Percentiles rank a stretch among this genome's conserved stretches.
Evolutionary conservation across 2,113 vertebrate genomes (phyloP).

Genomic region (Apistogramma diplotaenia): DNA sequence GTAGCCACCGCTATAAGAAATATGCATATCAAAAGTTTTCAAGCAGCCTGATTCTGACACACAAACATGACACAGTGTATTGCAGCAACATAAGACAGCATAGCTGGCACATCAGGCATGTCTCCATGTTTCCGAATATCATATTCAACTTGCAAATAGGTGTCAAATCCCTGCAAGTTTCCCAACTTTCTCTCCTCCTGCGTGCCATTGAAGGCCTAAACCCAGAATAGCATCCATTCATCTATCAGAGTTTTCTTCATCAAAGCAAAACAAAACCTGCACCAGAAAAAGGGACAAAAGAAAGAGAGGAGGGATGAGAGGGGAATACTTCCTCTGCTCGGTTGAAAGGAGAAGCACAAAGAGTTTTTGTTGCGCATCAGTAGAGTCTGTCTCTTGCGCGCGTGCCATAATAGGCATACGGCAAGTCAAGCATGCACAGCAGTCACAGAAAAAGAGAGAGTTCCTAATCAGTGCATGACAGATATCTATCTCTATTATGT

Average conservation of each 20-base stretch:
- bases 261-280: constrained; percentile 43
- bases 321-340: constrained; percentile 24
- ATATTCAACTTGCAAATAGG: neutral
- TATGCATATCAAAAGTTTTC: constrained; percentile 22
- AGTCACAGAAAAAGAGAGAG: constrained; percentile 9
- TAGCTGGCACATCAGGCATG: constrained; percentile 2
- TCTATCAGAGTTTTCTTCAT: constrained; percentile 39
- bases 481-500: constrained; percentile 18
- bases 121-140: neutral
- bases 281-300: constrained; percentile 9
- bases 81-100: neutral
- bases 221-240: constrained; percentile 58
- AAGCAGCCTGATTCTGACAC: neutral
- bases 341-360: constrained; percentile 55
- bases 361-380: constrained; percentile 33
- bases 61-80: neutral
- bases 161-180: constrained; percentile 25
- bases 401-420: constrained; percentile 4
- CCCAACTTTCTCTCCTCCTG: constrained; percentile 9
- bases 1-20: neutral
- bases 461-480: constrained; percentile 14
- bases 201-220: constrained; percentile 15
- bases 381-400: constrained; percentile 11
- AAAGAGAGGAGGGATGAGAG: constrained; percentile 8
- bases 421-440: constrained; percentile 1